Conservation (phyloP, 2,888 invertebrate species). For the Cheilosia variabilis region DNA sequence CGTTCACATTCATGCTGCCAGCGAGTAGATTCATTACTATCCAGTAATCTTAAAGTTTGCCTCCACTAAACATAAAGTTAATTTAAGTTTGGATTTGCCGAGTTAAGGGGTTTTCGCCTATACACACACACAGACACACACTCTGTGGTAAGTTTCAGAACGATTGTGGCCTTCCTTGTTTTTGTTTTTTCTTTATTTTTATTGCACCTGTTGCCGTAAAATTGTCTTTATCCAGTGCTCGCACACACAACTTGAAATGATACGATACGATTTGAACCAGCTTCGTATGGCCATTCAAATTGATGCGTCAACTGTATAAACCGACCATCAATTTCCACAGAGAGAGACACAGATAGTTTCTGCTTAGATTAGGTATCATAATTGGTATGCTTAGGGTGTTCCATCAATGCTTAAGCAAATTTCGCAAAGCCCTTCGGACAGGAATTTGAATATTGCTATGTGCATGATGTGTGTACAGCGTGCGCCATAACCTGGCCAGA, state of each 20-base stretch:
- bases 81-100: constrained; percentile 14
- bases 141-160: neutral
- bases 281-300: constrained; percentile 38
- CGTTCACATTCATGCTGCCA: neutral
- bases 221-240: constrained; percentile 25
- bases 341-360: constrained; percentile 32
- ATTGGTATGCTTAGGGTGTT: constrained; percentile 71
- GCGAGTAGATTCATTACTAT: neutral
- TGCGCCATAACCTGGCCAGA: neutral
- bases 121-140: neutral
- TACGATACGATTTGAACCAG: neutral
- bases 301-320: constrained; percentile 69
- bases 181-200: neutral
- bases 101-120: neutral
- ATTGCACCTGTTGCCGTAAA: constrained; percentile 62
- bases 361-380: constrained; percentile 65
- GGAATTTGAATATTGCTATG: neutral
- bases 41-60: constrained; percentile 8
- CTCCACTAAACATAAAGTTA: neutral
- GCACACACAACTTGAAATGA: neutral
- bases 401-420: constrained; percentile 67
- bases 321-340: constrained; percentile 59
- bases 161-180: neutral
- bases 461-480: constrained; percentile 1
- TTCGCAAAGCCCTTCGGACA: constrained; percentile 17